Conservation (phyloP, 2,888 invertebrate genomes). For the Caenorhabditis macrosperma region DNA sequence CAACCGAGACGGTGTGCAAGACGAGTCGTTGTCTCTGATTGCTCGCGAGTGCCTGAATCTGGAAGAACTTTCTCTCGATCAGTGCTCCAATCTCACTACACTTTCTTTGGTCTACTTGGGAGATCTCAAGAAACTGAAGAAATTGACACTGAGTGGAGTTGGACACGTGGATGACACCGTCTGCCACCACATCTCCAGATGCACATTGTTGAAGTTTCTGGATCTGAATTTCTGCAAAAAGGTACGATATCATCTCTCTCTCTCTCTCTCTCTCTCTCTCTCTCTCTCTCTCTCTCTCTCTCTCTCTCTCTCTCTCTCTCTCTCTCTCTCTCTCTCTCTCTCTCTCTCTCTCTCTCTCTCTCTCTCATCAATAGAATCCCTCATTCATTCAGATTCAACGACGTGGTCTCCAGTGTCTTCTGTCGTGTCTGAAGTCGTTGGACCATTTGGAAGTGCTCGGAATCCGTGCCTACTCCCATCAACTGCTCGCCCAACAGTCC, state of each 20-base stretch:
- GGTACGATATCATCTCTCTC: slow-evolving; percentile 13
- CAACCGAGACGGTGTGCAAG: slow-evolving; percentile 51
- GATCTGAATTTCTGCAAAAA: slow-evolving; percentile 51
- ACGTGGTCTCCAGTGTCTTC: slow-evolving; percentile 35
- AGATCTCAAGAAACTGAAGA: slow-evolving; percentile 20
- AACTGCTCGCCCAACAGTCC: slow-evolving; percentile 26
- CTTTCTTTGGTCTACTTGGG: slow-evolving; percentile 33
- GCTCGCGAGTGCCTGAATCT: slow-evolving; percentile 17
- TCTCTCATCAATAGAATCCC: too few species aligned
- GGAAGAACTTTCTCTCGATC: slow-evolving; percentile 27
- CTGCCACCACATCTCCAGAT: slow-evolving; percentile 38
- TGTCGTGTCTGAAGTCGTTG: slow-evolving; percentile 27
- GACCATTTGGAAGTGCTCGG: slow-evolving; percentile 56
- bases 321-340: too few species aligned
- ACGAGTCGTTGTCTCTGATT: slow-evolving; percentile 19
- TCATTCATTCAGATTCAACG: slow-evolving; percentile 34
- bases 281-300: too few species aligned
- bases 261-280: too few species aligned
- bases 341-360: too few species aligned
- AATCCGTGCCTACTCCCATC: slow-evolving; percentile 54
- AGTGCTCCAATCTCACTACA: slow-evolving; percentile 30
- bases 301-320: too few species aligned
- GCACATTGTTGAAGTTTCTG: slow-evolving; percentile 26
- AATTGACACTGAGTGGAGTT: slow-evolving; percentile 49
- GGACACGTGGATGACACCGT: slow-evolving; percentile 44